Conservation (phyloP, 2,113 vertebrate species). For the Collichthys lucidus region DNA sequence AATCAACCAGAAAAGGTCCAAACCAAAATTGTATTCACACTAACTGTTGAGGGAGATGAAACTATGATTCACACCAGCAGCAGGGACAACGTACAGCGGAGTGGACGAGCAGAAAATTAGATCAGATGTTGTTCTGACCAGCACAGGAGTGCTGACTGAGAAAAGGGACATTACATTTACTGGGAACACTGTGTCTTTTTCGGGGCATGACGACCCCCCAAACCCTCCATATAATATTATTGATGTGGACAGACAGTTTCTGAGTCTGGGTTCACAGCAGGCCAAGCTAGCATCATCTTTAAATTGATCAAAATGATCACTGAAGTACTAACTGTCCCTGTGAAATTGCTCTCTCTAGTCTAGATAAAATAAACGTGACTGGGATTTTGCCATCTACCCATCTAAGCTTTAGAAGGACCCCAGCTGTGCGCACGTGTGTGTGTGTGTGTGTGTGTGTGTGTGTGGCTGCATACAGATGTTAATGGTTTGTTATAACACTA, state of each 20-base stretch:
- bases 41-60: slow-evolving; percentile 16
- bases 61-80: slow-evolving; percentile 45
- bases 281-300: background rate
- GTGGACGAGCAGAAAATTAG: slow-evolving; percentile 1
- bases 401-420: no score
- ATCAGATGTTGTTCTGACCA: slow-evolving; percentile 42
- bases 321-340: background rate
- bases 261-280: background rate
- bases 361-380: background rate
- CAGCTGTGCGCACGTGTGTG: no score
- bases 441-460: no score
- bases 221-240: slow-evolving; percentile 22
- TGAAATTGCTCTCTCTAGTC: background rate
- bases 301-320: slow-evolving; percentile 22
- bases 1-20: background rate
- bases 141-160: slow-evolving; percentile 9
- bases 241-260: slow-evolving; percentile 17
- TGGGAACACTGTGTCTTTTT: slow-evolving; percentile 47
- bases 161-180: slow-evolving; percentile 14
- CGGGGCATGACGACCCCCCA: slow-evolving; percentile 11
- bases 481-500: no score
- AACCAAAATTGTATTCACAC: slow-evolving; percentile 20
- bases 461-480: no score
- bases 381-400: background rate
- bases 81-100: slow-evolving; percentile 9